phyloP scores from a whole-genome alignment of 2,113 vertebrate species.

The Psilopsiagon aymara region DNA sequence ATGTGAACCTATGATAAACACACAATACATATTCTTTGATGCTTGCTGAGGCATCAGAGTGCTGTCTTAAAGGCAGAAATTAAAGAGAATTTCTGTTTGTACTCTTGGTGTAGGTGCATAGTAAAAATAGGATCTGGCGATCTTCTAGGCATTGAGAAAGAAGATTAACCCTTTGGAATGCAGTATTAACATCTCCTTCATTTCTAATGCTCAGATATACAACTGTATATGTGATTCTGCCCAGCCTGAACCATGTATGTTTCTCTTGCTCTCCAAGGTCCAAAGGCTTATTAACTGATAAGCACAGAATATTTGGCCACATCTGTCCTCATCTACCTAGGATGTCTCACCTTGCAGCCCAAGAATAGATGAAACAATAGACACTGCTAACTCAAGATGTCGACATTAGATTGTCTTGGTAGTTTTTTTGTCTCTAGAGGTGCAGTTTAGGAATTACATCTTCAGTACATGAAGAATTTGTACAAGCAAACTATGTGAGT shows the following conservation, averaged over 20 bases:
- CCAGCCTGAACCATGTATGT: not conserved
- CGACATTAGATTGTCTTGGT: not conserved
- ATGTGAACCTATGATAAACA: not conserved
- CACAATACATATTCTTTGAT: not conserved
- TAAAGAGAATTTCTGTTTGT: not conserved
- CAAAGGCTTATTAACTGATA: not conserved
- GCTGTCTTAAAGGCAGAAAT: conserved; percentile 46
- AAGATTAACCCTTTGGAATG: conserved; percentile 31
- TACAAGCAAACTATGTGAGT: not conserved
- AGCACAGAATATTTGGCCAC: not conserved
- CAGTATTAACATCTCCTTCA: not conserved
- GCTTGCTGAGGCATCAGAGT: conserved; percentile 8
- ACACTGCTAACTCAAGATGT: not conserved
- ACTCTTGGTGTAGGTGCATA: not conserved
- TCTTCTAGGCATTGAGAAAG: conserved; percentile 40
- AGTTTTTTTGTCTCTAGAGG: not conserved
- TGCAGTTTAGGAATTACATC: not conserved
- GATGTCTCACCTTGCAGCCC: not conserved
- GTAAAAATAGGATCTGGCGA: conserved; percentile 24
- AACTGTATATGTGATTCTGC: not conserved
- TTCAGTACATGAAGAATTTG: not conserved
- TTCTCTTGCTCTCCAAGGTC: not conserved
- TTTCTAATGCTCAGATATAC: not conserved
- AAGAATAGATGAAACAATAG: not conserved
- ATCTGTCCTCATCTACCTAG: not conserved